A percentile compares a stretch with the other conserved stretches of the same genome.
phyloP scores from a whole-genome alignment of 2,113 vertebrate species.

The Lasiurus cinereus region DNA sequence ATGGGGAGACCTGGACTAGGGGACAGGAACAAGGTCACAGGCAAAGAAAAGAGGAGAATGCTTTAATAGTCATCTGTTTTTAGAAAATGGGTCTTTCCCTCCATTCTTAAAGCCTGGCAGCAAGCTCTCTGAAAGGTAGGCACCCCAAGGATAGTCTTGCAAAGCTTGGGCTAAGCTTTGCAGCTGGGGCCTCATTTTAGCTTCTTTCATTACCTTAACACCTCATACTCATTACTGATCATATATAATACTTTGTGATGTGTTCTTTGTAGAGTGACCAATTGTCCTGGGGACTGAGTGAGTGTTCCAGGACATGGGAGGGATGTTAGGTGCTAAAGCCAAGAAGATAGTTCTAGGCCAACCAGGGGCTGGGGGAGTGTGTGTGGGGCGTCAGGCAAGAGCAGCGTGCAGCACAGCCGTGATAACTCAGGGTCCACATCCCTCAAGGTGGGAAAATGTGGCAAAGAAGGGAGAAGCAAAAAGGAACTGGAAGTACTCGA shows the following conservation, averaged over 20 bases:
- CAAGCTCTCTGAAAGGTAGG: background rate
- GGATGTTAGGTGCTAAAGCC: background rate
- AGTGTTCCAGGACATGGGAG: background rate
- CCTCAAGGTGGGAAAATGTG: background rate
- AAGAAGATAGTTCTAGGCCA: background rate
- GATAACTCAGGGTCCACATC: background rate
- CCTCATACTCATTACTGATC: background rate
- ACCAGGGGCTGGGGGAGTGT: background rate
- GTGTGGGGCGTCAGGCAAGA: background rate
- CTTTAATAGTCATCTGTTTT: background rate
- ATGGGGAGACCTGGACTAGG: background rate
- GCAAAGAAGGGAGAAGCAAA: background rate
- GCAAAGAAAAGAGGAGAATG: background rate
- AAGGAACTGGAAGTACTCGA: background rate
- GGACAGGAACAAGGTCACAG: background rate
- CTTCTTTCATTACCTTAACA: background rate
- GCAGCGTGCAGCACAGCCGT: background rate
- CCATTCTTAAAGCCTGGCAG: background rate
- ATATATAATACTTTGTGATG: background rate
- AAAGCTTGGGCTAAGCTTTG: background rate
- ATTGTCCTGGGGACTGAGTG: background rate
- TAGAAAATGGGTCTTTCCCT: background rate
- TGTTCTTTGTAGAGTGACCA: background rate
- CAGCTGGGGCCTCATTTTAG: background rate
- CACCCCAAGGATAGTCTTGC: background rate